phyloP scores from a whole-genome alignment of 1,140 invertebrate genomes.

The Sinella curviseta region DNA sequence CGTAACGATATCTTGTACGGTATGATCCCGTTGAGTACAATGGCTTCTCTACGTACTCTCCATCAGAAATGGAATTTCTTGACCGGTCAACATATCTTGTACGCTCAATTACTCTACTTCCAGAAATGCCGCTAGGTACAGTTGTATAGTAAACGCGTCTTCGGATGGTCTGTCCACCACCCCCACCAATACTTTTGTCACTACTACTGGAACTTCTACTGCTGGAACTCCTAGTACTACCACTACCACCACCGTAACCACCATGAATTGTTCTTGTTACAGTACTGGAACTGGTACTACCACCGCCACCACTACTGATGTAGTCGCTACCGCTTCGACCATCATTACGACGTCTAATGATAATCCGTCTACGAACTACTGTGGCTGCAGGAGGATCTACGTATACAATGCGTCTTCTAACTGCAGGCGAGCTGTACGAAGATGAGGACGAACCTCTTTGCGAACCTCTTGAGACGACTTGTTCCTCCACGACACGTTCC shows the following conservation, averaged over 20 bases:
- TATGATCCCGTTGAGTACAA: background rate
- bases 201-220: background rate
- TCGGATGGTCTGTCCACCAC: background rate
- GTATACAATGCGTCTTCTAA: constrained; percentile 10
- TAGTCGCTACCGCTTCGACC: background rate
- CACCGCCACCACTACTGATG: background rate
- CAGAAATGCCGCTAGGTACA: background rate
- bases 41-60: background rate
- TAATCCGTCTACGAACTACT: constrained; percentile 20
- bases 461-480: background rate
- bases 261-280: background rate
- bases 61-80: background rate
- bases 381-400: background rate
- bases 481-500: constrained; percentile 11
- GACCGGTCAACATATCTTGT: constrained; percentile 12
- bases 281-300: background rate
- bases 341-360: background rate
- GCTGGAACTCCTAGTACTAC: background rate
- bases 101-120: constrained; percentile 7
- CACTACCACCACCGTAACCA: background rate
- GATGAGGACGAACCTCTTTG: background rate
- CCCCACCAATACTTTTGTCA: background rate
- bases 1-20: background rate
- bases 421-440: background rate
- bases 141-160: background rate